A percentile compares a stretch with the other conserved stretches of the same genome.
Evolutionary conservation across 2,888 invertebrate genomes (phyloP).

Genomic region (Amorpha juglandis): DNA sequence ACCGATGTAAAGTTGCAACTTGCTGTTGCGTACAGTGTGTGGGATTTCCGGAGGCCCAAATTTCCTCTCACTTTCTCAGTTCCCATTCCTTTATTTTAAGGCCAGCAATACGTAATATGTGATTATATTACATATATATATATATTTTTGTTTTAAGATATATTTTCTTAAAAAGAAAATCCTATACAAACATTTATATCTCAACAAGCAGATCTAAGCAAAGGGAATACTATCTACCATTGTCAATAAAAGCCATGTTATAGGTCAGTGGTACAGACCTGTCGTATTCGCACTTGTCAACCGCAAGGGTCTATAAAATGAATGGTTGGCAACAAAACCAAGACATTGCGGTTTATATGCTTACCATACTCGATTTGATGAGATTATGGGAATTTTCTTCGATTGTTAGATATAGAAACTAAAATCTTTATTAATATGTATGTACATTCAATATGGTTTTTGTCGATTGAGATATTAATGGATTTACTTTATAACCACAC

Average conservation of each 20-base stretch:
- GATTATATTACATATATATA: no score
- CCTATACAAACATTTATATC: background rate
- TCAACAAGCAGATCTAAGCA: background rate
- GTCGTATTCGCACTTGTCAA: conserved; percentile 13
- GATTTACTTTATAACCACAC: no score
- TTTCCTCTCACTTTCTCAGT: no score
- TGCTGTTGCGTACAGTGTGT: no score
- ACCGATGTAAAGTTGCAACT: no score
- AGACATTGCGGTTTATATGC: background rate
- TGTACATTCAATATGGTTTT: no score
- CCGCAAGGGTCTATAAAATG: conserved; percentile 13
- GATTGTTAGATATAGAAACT: background rate
- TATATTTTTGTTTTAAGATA: no score
- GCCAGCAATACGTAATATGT: no score
- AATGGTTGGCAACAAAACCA: background rate
- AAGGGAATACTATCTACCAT: background rate
- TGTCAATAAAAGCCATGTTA: background rate
- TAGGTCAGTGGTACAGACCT: conserved; percentile 11
- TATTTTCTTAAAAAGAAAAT: no score
- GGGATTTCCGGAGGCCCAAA: no score
- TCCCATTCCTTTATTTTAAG: no score
- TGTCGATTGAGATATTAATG: no score
- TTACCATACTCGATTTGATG: background rate
- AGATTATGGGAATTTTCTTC: background rate
- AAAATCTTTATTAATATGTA: background rate